Conservation (phyloP, 2,113 vertebrate genomes). For the Corythaeola cristata region DNA sequence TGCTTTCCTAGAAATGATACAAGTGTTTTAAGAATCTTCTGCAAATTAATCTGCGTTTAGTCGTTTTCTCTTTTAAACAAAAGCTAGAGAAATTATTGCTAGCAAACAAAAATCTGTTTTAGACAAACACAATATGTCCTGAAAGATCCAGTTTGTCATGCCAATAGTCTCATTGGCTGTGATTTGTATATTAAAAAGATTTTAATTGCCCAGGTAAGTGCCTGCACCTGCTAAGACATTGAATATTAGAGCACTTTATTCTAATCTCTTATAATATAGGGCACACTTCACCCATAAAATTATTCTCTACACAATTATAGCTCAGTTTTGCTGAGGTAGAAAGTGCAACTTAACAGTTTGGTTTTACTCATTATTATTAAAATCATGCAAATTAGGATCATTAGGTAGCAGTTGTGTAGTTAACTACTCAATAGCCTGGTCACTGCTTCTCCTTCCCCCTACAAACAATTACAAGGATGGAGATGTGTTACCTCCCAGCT, state of each 20-base stretch:
- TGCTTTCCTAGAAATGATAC: background rate
- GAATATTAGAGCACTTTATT: constrained; percentile 81
- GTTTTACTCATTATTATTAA: constrained; percentile 79
- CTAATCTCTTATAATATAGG: constrained; percentile 81
- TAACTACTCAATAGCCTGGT: constrained; percentile 59
- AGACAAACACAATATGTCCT: constrained; percentile 74
- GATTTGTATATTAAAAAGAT: constrained; percentile 83
- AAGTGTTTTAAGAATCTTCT: background rate
- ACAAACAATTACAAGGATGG: background rate
- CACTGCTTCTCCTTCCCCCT: constrained; percentile 42
- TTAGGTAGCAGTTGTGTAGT: constrained; percentile 67
- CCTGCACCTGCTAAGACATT: constrained; percentile 82
- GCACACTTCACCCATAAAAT: constrained; percentile 83
- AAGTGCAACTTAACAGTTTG: constrained; percentile 81
- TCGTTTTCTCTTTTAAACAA: constrained; percentile 70
- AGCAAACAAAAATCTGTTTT: constrained; percentile 66
- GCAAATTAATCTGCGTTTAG: constrained; percentile 38
- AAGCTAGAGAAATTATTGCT: constrained; percentile 69
- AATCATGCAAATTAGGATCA: constrained; percentile 76
- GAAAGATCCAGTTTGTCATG: constrained; percentile 75
- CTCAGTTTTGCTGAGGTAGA: constrained; percentile 80
- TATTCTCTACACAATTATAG: constrained; percentile 79
- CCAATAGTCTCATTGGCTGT: constrained; percentile 76
- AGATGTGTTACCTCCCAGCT: background rate
- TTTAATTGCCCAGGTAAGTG: constrained; percentile 87